Evolutionary conservation across 2,888 invertebrate genomes (phyloP).

Genomic region (Hyposoter dolosus): DNA sequence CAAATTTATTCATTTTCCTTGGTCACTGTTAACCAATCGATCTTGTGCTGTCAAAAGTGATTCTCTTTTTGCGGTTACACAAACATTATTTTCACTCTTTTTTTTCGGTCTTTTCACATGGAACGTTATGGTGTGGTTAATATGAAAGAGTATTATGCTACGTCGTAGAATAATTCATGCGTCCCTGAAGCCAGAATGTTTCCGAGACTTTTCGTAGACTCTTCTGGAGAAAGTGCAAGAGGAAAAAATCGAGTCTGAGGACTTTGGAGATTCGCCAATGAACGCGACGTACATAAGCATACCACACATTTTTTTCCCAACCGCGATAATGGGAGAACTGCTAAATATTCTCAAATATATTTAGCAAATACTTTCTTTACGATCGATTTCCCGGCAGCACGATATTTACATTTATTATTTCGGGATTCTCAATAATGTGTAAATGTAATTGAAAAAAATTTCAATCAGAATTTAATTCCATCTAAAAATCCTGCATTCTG

Average conservation of each 20-base stretch:
- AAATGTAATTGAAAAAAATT: neutral
- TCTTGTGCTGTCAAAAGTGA: neutral
- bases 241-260: constrained; percentile 31
- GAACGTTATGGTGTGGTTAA: constrained; percentile 47
- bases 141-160: constrained; percentile 51
- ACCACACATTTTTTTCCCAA: constrained; percentile 23
- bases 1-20: neutral
- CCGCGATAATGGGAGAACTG: constrained; percentile 1
- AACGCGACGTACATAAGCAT: constrained; percentile 46
- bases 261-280: constrained; percentile 60
- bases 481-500: no score
- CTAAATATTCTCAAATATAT: constrained; percentile 30
- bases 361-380: neutral
- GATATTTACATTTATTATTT: neutral
- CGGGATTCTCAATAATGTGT: neutral
- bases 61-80: neutral
- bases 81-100: neutral
- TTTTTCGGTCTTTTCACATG: constrained; percentile 1
- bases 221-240: constrained; percentile 26
- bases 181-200: constrained; percentile 59
- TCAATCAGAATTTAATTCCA: neutral
- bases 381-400: neutral
- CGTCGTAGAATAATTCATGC: constrained; percentile 61
- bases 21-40: neutral
- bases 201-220: constrained; percentile 57